Base-by-base conservation (phyloP, 2,797 vertebrate genomes). In the Hephaestus fuliginosus region DNA sequence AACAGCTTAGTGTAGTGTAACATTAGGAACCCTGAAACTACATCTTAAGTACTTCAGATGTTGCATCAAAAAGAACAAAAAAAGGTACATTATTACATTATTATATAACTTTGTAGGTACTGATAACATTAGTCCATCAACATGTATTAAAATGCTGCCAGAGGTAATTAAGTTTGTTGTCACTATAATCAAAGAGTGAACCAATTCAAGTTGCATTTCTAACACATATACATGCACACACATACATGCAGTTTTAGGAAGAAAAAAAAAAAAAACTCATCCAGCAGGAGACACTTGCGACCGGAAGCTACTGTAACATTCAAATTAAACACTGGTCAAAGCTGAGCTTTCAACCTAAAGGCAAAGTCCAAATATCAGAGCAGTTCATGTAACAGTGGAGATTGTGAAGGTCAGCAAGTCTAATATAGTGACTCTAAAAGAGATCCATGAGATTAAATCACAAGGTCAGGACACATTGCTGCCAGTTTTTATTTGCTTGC, bases 321-420 rank as follows among this genome's bases (percentile, higher is more conserved):
- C 15, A 28, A 78, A 72, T 56, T 18, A 22, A 70, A 67, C 28
- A 43, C 33, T 55, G 46, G 57, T 52, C 41, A 81, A 77, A 79
- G 33, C 46, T 51, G 25, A 66, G 36, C 41, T 78, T 49, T 49
- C n/a, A 60, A 58, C 55, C 36, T 5, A 12, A 86, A 74, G 52
- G 62, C 15, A 18, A 46, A 7, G 20, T 62, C 25, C 8, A 48
- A 14, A 79, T 61, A 86, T 44, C 3, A 14, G 52, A 18, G 28
- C 46, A 69, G 15, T 52, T 83, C 43, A 33, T 82, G 61, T 46
- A 74, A 55, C 25, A 65, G 36, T 57, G 9, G 2, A 53, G 28
- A 72, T 22, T 77, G 1, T 62, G 7, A 58, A 48, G 36, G 56
- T 53, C 1, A 70, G 17, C 25, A 28, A 56, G 17, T 17, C 57